Conservation (phyloP, 1,140 invertebrate genomes). For the Ips nitidus region DNA sequence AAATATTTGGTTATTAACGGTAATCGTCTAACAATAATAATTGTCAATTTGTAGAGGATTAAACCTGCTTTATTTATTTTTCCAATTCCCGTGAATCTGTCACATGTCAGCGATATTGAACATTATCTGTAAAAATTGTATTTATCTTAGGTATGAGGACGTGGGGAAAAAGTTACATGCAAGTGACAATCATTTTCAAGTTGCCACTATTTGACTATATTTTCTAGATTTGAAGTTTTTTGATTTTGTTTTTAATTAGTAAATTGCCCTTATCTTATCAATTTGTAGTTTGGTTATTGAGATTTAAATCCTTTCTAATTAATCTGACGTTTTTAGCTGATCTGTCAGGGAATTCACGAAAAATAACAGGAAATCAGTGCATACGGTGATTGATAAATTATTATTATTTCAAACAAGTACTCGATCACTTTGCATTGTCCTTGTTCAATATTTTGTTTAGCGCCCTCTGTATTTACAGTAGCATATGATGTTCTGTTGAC, state of each 20-base stretch:
- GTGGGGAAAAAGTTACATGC: too few species aligned
- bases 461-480: slow-evolving; percentile 45
- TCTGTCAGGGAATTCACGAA: too few species aligned
- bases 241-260: too few species aligned
- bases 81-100: slow-evolving; percentile 14
- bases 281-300: too few species aligned
- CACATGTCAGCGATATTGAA: neutral
- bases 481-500: slow-evolving; percentile 52
- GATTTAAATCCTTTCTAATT: too few species aligned
- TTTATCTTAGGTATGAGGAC: too few species aligned
- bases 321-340: too few species aligned
- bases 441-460: slow-evolving; percentile 24
- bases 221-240: too few species aligned
- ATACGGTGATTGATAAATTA: slow-evolving; percentile 39
- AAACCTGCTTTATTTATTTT: slow-evolving; percentile 12
- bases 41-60: slow-evolving; percentile 26
- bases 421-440: slow-evolving; percentile 15
- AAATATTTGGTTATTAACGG: slow-evolving; percentile 24
- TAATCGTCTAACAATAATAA: slow-evolving; percentile 25
- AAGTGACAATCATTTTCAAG: too few species aligned
- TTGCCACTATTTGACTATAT: too few species aligned
- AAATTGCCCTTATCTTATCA: too few species aligned
- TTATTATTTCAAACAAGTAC: slow-evolving; percentile 28
- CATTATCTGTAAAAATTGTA: neutral
- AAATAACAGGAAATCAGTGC: too few species aligned